phyloP scores from a whole-genome alignment of 2,888 invertebrate genomes.

The Colletes collaris region DNA sequence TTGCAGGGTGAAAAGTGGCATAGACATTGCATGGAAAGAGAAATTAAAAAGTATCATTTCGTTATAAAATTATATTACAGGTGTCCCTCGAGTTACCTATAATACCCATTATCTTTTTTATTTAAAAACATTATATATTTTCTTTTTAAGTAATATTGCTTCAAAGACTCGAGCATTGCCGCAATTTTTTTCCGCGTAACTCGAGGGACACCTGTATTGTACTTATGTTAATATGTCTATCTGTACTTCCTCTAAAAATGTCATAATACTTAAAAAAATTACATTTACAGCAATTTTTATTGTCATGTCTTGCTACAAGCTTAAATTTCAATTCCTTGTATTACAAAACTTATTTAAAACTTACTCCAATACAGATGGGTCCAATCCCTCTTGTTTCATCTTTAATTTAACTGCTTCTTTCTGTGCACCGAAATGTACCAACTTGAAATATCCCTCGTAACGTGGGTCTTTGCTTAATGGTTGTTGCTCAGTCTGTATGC shows the following conservation, averaged over 20 bases:
- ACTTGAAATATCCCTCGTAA: conserved; percentile 92
- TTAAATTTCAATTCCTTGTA: background rate
- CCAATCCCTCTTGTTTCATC: conserved; percentile 92
- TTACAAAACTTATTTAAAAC: conserved; percentile 66
- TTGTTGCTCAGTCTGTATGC: conserved; percentile 56
- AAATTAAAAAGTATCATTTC: background rate
- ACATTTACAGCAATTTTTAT: background rate
- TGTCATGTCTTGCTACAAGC: background rate
- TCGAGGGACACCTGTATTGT: no score
- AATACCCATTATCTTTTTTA: no score
- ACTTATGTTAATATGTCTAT: no score
- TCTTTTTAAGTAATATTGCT: no score
- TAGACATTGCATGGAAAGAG: background rate
- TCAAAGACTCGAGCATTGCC: no score
- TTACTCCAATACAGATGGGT: conserved; percentile 89
- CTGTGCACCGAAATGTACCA: conserved; percentile 95
- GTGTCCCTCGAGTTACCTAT: no score
- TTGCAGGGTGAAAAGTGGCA: background rate
- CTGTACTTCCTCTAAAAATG: background rate
- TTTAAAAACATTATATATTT: no score
- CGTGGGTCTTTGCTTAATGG: conserved; percentile 85
- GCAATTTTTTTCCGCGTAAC: no score
- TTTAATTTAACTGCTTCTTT: conserved; percentile 91
- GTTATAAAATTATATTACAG: background rate
- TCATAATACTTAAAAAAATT: background rate